Evolutionary conservation across 2,113 vertebrate species (phyloP), one percentile per base, ranked within the genome.

Genomic region (Alectura lathami): DNA sequence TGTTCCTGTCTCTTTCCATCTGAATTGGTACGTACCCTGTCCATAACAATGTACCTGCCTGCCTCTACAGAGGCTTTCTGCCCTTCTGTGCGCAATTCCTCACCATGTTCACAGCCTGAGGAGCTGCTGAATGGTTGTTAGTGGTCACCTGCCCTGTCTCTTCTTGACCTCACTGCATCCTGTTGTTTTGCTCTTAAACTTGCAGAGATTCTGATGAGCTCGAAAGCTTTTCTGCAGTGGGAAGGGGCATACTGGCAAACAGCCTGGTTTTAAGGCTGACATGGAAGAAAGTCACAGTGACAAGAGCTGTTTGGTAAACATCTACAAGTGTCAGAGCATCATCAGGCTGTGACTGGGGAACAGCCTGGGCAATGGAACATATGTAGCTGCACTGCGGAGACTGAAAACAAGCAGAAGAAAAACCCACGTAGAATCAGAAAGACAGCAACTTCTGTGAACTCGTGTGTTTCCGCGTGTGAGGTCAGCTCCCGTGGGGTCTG

Each of bases 321-420:
- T 29, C 63, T 64, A 13, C 0, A 10, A 73, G 54, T 14, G 21
- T 26, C 2, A 1, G 26, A 59, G 59, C 72, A 50, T 38, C 23
- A 26, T 30, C 63, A 30, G 22, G 42, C 47, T 88, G 72, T 80
- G 90, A 60, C 56, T 45, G 43, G 23, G 64, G 23, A 17, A 5
- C 34, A 50, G 74, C 51, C 23, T 67, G 62, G 76, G 62, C 80
- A n/a, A 67, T 63, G 92, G 75, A 93, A 95, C 67, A 57, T 66
- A 83, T 0, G 1, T 80, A 83, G 75, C 47, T 74, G 63, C 32
- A 12, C 27, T 0, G 5, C 0, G 0, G 59, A 53, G 59, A 76
- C 50, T 91, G 67, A 51, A 76, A 90, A 60, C 76, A 83, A 92
- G 85, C 17, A 38, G 50, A 73, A 94, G 59, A 62, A 94, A 94